Conservation (phyloP, 92 coral and sea anemone species). For the Porites divaricata region DNA sequence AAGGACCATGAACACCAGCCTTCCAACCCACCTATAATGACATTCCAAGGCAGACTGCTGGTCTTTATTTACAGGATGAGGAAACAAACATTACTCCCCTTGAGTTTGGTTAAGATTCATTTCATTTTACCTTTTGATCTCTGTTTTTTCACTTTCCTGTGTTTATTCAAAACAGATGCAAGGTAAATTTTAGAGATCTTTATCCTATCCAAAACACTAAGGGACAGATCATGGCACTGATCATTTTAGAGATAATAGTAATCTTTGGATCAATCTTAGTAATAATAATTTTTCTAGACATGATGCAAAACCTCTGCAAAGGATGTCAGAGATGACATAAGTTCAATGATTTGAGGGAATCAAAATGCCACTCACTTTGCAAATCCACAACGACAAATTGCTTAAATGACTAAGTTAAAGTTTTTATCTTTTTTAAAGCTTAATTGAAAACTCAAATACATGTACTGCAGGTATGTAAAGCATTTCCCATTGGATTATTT, state of each 20-base stretch:
- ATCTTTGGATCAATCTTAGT: constrained; percentile 12
- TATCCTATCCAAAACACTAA: neutral
- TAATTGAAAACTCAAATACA: constrained; percentile 12
- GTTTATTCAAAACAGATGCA: neutral
- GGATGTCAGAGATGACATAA: neutral
- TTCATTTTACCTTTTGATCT: constrained; percentile 13
- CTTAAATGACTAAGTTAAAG: neutral
- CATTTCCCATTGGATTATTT: constrained; percentile 14
- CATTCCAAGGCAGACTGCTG: neutral
- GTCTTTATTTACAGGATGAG: neutral
- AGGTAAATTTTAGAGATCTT: neutral
- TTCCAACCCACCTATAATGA: neutral
- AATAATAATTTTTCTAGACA: neutral
- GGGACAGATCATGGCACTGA: constrained; percentile 18
- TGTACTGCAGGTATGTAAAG: neutral
- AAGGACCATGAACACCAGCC: neutral
- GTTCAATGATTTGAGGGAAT: constrained; percentile 2
- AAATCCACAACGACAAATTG: constrained; percentile 14
- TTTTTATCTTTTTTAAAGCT: constrained; percentile 4
- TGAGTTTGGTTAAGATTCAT: neutral
- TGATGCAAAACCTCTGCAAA: neutral
- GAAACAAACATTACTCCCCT: neutral
- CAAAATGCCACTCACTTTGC: constrained; percentile 6
- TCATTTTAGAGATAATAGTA: neutral
- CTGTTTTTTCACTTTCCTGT: neutral